Base-by-base conservation (phyloP, 1,140 invertebrate genomes). In the Epicauta chinensis region DNA sequence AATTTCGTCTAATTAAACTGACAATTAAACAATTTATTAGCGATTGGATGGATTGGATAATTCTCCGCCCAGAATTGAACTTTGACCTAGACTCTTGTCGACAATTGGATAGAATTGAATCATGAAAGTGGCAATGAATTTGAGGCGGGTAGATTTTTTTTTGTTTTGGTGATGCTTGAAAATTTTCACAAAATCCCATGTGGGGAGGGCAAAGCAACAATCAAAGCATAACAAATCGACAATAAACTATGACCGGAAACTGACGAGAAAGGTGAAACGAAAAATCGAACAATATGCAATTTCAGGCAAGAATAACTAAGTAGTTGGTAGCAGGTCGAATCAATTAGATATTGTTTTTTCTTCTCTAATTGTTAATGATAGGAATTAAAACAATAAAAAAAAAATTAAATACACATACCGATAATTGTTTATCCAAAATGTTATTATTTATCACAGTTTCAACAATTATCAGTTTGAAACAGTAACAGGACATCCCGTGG, bases 401-500 rank as follows among this genome's bases (percentile, higher is more conserved):
- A 23, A 23, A 23, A 23, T 23, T 23, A 50, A 50, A 29, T 11
- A 35, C 15, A 50, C 48, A 50, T 50, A 50, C 39, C 48, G 39
- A 50, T 50, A 50, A 50, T 39, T 23, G 17, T 32, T 30, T 46
- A 46, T 36, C 44, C 44, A 34, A 46, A 46, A 46, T 34, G 29
- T 23, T 37, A 51, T 23, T 30, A 30, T 15, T 55, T 55, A 55
- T 55, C 53, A 46, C 34, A 39, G 38, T 40, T 41, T 49, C 16
- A n/a, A n/a, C 23, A n/a, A 15, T 55, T 55, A 55, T 55, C 53
- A 51, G n/a, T 30, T 17, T 48, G 17, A 46, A 51, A 30, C 53
- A 55, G 38, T 48, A 37, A 55, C 53, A 55, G 53, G 53, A 55
- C 53, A 55, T 55, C 53, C 53, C 53, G 53, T 55, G 40, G 23